A percentile compares a stretch with the other conserved stretches of the same genome.
phyloP scores from a whole-genome alignment of 2,888 invertebrate genomes.

The Portevinia maculata region DNA sequence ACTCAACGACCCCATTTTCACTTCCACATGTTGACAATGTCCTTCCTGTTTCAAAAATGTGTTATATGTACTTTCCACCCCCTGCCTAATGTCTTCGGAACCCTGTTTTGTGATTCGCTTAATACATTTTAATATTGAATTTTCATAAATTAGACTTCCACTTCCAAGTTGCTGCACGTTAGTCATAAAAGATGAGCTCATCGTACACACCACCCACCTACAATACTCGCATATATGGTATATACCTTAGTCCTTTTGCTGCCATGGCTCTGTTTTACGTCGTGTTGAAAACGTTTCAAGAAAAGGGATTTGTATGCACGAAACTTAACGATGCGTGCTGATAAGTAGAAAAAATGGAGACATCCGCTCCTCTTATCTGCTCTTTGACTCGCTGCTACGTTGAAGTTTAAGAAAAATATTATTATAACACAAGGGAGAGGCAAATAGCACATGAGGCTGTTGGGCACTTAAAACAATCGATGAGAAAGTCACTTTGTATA shows the following conservation, averaged over 20 bases:
- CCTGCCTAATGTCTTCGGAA: conserved; percentile 17
- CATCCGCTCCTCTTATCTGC: conserved; percentile 25
- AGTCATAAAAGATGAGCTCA: conserved; percentile 64
- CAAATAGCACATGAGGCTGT: conserved; percentile 35
- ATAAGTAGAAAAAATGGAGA: conserved; percentile 62
- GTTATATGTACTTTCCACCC: not conserved
- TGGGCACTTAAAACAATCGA: conserved; percentile 54
- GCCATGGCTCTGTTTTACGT: not conserved
- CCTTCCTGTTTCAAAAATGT: conserved; percentile 25
- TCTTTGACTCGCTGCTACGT: conserved; percentile 14
- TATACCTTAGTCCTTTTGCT: not conserved
- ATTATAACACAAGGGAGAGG: conserved; percentile 9
- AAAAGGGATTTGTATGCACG: conserved; percentile 49
- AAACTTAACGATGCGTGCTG: conserved; percentile 59
- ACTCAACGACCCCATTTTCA: conserved; percentile 52
- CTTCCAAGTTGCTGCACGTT: conserved; percentile 68
- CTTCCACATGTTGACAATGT: conserved; percentile 59
- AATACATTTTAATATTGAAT: conserved; percentile 71
- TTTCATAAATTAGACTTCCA: conserved; percentile 72
- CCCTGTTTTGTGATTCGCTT: conserved; percentile 64
- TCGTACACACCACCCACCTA: conserved; percentile 4
- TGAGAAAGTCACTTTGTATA: conserved; percentile 55
- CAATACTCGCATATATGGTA: conserved; percentile 2
- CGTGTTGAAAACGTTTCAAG: not conserved
- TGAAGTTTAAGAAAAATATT: conserved; percentile 31